phyloP scores from a whole-genome alignment of 2,113 vertebrate species.

The Pelvicachromis taeniatus region DNA sequence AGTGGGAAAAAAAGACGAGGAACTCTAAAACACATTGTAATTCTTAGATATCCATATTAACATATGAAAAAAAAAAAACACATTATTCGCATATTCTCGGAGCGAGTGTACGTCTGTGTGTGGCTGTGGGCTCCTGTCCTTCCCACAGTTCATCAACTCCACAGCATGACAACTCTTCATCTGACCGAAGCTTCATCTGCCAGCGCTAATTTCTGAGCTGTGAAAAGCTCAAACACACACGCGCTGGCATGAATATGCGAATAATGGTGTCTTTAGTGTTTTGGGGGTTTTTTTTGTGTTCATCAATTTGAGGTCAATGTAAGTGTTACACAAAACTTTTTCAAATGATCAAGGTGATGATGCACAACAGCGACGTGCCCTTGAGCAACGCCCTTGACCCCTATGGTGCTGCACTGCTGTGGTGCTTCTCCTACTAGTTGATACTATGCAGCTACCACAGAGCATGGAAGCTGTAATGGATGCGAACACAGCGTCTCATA shows the following conservation, averaged over 20 bases:
- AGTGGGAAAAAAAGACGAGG: background rate
- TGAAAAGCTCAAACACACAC: conserved; percentile 51
- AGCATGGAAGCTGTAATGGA: background rate
- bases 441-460: background rate
- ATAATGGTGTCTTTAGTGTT: background rate
- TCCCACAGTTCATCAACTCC: conserved; percentile 99
- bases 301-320: background rate
- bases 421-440: background rate
- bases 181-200: conserved; percentile 95
- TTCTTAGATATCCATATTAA: conserved; percentile 32
- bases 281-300: background rate
- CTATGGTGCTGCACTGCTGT: background rate
- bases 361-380: background rate
- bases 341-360: background rate
- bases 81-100: conserved; percentile 41
- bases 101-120: conserved; percentile 42
- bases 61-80: background rate
- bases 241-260: conserved; percentile 5
- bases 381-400: background rate
- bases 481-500: background rate
- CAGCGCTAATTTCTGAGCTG: conserved; percentile 72
- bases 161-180: conserved; percentile 85
- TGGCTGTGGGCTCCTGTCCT: conserved; percentile 90
- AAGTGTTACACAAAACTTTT: background rate
- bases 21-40: background rate